phyloP scores from a whole-genome alignment of 2,888 invertebrate species.

The Phanerotoma sp. region DNA sequence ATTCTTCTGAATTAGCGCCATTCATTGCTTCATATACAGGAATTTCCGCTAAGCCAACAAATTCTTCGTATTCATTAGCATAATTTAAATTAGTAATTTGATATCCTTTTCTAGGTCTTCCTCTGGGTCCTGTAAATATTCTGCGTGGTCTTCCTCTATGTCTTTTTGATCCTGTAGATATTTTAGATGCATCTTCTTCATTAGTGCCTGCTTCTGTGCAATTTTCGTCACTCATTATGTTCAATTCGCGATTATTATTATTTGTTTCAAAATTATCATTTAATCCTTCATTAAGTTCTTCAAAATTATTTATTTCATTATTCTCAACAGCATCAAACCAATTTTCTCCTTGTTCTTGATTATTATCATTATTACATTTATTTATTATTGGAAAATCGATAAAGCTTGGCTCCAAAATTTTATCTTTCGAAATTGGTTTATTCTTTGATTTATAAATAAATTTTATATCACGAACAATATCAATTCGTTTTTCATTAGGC shows the following conservation, averaged over 20 bases:
- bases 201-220: too few relatives aligned
- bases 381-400: not conserved
- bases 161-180: conserved; percentile 6
- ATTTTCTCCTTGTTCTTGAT: not conserved
- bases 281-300: not conserved
- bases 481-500: conserved; percentile 9
- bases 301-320: not conserved
- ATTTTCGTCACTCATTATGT: too few relatives aligned
- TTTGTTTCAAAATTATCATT: not conserved
- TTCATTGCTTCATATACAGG: conserved; percentile 15
- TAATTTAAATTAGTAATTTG: not conserved
- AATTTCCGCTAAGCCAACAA: conserved; percentile 15
- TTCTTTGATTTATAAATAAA: conserved; percentile 15
- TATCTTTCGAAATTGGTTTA: not conserved
- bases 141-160: conserved; percentile 12
- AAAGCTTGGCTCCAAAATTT: conserved; percentile 8
- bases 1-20: conserved; percentile 11
- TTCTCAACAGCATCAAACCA: not conserved
- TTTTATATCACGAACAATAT: conserved; percentile 27
- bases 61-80: not conserved
- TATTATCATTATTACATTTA: not conserved
- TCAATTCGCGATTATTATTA: too few relatives aligned
- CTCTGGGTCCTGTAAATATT: conserved; percentile 12
- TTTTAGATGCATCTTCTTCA: not conserved
- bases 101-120: conserved; percentile 15